Conservation (phyloP, 2,888 invertebrate species). For the Mechanitis messenoides region DNA sequence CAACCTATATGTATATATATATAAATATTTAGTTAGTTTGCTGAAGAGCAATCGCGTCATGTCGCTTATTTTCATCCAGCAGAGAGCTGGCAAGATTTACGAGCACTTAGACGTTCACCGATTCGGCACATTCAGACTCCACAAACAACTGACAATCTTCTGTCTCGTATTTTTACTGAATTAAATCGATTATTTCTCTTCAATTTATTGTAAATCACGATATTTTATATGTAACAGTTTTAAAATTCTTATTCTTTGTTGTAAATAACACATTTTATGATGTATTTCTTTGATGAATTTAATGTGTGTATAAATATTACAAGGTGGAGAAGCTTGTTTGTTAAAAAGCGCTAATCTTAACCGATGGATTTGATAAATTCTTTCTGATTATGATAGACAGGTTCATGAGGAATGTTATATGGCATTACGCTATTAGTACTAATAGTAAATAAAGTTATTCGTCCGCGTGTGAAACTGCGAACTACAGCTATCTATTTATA, state of each 20-base stretch:
- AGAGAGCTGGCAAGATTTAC: constrained; percentile 64
- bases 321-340: not conserved
- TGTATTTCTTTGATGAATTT: not conserved
- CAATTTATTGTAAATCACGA: constrained; percentile 9
- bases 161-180: constrained; percentile 63
- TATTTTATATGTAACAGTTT: not conserved
- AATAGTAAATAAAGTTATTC: no score
- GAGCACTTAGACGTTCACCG: constrained; percentile 61
- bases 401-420: no score
- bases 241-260: not conserved
- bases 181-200: constrained; percentile 45
- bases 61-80: constrained; percentile 64
- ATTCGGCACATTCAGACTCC: constrained; percentile 67
- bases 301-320: not conserved
- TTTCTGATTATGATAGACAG: no score
- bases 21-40: constrained; percentile 31
- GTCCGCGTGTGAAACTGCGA: no score
- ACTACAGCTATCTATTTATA: no score
- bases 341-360: no score
- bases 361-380: no score
- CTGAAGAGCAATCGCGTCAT: constrained; percentile 36
- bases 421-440: no score
- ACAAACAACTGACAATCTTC: constrained; percentile 64
- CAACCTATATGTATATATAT: constrained; percentile 1
- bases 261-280: constrained; percentile 1